These are phyloP conservation scores for Adelges cooleyi DNA, from an alignment of 1,140 invertebrate species.

Conservation along the genomic window DNA sequence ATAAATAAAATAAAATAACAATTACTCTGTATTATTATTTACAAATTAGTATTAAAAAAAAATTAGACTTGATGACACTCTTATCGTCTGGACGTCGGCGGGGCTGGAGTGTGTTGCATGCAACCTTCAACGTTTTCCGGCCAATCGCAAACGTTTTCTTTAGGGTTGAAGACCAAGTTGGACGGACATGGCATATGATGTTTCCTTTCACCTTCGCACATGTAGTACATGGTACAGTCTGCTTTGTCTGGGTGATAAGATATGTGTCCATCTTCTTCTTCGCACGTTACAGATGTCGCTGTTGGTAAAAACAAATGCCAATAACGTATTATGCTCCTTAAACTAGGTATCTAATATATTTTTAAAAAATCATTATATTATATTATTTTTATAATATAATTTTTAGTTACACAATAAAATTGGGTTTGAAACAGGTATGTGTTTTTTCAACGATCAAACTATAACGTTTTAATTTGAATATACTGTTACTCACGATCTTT, in stretches of 20 bases:
- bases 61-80: constrained; percentile 22
- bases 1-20: constrained; percentile 27
- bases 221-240: constrained; percentile 87
- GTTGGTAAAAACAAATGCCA: constrained; percentile 34
- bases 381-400: not conserved
- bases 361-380: too few relatives aligned
- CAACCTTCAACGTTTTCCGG: constrained; percentile 87
- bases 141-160: constrained; percentile 92
- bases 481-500: constrained; percentile 74
- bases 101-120: constrained; percentile 64
- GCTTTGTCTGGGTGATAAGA: constrained; percentile 81
- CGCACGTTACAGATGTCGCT: constrained; percentile 80
- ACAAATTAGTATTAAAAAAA: not conserved
- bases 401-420: not conserved
- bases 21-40: constrained; percentile 15
- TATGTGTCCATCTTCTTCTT: constrained; percentile 86
- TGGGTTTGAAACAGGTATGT: too few relatives aligned
- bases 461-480: constrained; percentile 11
- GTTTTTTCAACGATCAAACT: too few relatives aligned
- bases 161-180: constrained; percentile 86
- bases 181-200: constrained; percentile 94
- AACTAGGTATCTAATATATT: too few relatives aligned
- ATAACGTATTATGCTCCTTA: not conserved
- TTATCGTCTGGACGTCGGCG: constrained; percentile 43
- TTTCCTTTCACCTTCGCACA: constrained; percentile 90